Conservation (phyloP, 2,797 vertebrate species). For the Myripristis murdjan region DNA sequence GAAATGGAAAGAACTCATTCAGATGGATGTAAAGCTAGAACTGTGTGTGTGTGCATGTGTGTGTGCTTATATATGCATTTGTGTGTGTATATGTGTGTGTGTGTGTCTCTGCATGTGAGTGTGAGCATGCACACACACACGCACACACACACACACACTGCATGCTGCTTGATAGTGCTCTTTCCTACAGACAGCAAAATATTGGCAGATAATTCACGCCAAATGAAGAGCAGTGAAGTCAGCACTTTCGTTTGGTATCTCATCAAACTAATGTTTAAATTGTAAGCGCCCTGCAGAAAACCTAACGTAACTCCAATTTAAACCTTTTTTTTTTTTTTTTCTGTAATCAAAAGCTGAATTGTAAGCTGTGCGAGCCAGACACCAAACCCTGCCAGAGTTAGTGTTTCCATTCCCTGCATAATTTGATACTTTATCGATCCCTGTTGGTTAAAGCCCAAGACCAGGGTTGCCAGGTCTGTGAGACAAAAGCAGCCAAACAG, state of each 20-base stretch:
- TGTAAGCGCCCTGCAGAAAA: background rate
- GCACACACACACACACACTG: background rate
- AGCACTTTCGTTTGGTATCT: background rate
- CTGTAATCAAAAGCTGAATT: background rate
- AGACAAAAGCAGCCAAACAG: no score
- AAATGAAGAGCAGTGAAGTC: background rate
- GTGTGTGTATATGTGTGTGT: background rate
- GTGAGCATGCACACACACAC: background rate
- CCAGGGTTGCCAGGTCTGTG: no score
- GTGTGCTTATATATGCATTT: slow-evolving; percentile 22
- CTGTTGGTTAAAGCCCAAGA: no score
- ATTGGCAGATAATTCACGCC: slow-evolving; percentile 5
- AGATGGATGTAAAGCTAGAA: slow-evolving; percentile 65
- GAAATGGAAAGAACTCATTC: slow-evolving; percentile 75
- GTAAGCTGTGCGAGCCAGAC: background rate
- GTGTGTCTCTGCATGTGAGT: background rate
- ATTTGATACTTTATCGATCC: no score
- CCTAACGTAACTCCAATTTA: background rate
- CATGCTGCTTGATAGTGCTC: background rate
- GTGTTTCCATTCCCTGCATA: no score
- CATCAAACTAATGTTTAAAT: background rate
- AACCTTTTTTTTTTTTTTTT: background rate
- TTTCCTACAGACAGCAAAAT: background rate
- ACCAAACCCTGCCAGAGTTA: no score
- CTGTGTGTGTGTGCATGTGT: slow-evolving; percentile 20